phyloP scores from a whole-genome alignment of 2,113 vertebrate genomes.

The Elephas maximus region DNA sequence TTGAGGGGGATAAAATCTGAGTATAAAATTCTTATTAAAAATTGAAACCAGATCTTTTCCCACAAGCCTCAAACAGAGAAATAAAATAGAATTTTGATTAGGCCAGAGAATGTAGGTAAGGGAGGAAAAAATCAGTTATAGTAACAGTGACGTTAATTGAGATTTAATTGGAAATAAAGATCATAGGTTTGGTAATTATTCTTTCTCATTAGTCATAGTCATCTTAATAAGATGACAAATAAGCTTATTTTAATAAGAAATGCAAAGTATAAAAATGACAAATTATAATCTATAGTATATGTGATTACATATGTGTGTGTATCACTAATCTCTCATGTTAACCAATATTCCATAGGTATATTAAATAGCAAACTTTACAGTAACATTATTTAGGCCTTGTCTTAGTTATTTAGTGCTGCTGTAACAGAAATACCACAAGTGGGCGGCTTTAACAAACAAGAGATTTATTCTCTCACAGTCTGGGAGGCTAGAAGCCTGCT shows the following conservation, averaged over 20 bases:
- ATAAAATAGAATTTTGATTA: background rate
- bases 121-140: background rate
- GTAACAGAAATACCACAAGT: no score
- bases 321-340: background rate
- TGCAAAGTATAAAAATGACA: background rate
- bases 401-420: no score
- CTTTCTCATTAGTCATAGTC: slow-evolving; percentile 6
- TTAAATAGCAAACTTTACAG: background rate
- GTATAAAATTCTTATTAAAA: background rate
- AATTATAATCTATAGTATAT: background rate
- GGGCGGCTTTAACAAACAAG: no score
- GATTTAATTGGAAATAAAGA: background rate
- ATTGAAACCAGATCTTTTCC: background rate
- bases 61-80: background rate
- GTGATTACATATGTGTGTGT: background rate
- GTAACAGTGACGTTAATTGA: background rate
- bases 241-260: slow-evolving; percentile 11
- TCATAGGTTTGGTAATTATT: background rate
- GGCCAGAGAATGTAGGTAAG: background rate
- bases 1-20: background rate
- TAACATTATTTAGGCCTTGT: background rate
- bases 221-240: slow-evolving; percentile 35
- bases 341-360: background rate
- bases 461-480: no score
- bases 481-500: no score